Evolutionary conservation across 2,888 invertebrate genomes (phyloP).

Genomic region (Cheilosia vulpina): DNA sequence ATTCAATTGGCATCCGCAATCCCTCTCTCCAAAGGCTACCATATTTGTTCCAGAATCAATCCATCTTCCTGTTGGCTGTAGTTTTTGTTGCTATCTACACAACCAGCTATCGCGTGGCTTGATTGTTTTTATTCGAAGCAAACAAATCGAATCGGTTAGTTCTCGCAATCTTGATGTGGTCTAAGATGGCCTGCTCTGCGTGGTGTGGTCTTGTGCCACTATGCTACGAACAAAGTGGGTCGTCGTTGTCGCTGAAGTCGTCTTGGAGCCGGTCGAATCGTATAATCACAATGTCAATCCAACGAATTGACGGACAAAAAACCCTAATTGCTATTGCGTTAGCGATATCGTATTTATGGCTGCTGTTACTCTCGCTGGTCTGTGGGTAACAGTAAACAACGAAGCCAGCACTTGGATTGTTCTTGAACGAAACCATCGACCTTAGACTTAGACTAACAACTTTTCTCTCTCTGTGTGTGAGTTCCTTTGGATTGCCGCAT

Average conservation of each 20-base stretch:
- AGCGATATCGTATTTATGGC: constrained; percentile 37
- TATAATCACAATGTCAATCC: constrained; percentile 26
- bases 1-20: constrained; percentile 48
- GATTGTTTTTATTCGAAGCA: constrained; percentile 25
- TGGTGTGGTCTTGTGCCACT: constrained; percentile 40
- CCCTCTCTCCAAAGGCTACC: constrained; percentile 31
- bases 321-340: constrained; percentile 49
- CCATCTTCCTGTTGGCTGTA: constrained; percentile 48
- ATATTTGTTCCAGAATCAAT: constrained; percentile 54
- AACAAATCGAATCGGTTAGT: constrained; percentile 59
- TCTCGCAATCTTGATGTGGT: constrained; percentile 34
- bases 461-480: not conserved
- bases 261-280: not conserved
- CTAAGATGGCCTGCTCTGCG: constrained; percentile 17
- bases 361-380: constrained; percentile 44
- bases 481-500: not conserved
- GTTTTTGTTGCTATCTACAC: not conserved
- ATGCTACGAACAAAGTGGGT: constrained; percentile 49
- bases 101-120: constrained; percentile 1
- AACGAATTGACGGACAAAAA: constrained; percentile 43
- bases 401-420: constrained; percentile 4
- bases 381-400: constrained; percentile 25
- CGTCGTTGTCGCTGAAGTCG: constrained; percentile 29
- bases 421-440: constrained; percentile 19
- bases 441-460: constrained; percentile 23